These are phyloP conservation scores for Cataglyphis cursor DNA, from an alignment of 2,888 invertebrate genomes.

Conservation along the genomic window DNA sequence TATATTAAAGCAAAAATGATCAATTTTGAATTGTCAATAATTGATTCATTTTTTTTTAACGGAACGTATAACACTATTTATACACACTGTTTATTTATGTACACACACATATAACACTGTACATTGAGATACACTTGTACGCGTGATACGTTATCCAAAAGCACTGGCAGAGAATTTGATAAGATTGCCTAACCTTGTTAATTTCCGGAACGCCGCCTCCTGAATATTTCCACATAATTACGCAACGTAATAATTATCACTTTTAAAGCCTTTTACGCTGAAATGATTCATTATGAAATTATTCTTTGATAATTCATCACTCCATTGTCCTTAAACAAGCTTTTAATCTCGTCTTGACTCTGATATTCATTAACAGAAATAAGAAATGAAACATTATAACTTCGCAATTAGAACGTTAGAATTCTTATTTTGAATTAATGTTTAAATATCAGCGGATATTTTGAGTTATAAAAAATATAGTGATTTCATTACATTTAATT, in stretches of 20 bases:
- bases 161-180: not conserved
- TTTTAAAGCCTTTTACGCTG: not conserved
- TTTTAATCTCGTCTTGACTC: not conserved
- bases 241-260: not conserved
- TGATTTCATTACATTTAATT: constrained; percentile 24
- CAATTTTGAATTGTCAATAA: not conserved
- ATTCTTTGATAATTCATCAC: not conserved
- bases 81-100: not conserved
- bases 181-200: constrained; percentile 35
- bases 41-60: not conserved
- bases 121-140: not conserved
- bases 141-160: not conserved
- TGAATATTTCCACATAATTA: constrained; percentile 16
- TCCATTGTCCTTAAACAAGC: not conserved
- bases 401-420: not conserved
- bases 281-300: constrained; percentile 2
- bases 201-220: not conserved
- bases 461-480: not conserved
- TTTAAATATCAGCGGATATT: not conserved
- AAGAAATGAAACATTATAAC: not conserved
- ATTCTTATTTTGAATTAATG: not conserved
- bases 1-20: not conserved
- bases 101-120: not conserved
- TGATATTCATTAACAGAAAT: not conserved
- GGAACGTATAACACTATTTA: not conserved